phyloP scores from a whole-genome alignment of 1,140 invertebrate species.

The Neodiprion fabricii region DNA sequence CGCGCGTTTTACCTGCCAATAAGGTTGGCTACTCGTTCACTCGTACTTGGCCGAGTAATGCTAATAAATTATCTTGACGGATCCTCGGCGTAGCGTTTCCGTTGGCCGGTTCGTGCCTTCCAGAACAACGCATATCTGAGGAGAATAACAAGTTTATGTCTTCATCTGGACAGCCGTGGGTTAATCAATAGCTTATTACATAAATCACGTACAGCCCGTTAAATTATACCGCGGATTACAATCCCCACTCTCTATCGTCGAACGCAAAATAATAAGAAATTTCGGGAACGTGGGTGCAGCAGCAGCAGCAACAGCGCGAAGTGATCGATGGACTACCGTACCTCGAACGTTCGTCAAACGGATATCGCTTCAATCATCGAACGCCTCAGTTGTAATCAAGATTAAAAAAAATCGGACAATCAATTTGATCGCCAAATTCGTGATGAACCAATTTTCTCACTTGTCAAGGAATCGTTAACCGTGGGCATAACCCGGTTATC shows the following conservation, averaged over 20 bases:
- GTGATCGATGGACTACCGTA: too few species aligned
- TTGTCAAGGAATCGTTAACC: too few species aligned
- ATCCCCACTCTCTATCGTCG: neutral
- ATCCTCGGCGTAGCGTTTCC: neutral
- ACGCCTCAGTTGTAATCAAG: neutral
- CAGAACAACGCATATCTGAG: neutral
- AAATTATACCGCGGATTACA: neutral
- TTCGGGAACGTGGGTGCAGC: too few species aligned
- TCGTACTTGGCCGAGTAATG: slow-evolving; percentile 1
- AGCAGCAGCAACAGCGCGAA: too few species aligned
- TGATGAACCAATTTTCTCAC: too few species aligned
- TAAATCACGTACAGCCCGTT: neutral
- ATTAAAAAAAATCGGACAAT: neutral
- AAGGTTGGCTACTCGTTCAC: neutral
- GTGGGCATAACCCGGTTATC: too few species aligned
- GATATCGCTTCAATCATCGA: neutral
- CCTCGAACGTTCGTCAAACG: neutral
- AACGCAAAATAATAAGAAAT: too few species aligned
- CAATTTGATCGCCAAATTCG: too few species aligned
- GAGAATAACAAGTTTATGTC: slow-evolving; percentile 5
- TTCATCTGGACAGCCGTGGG: slow-evolving; percentile 1
- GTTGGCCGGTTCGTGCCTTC: neutral
- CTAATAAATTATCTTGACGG: neutral
- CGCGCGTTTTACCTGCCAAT: slow-evolving; percentile 2
- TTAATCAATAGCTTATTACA: slow-evolving; percentile 8